Percentiles rank a stretch among this genome's conserved stretches.
Evolutionary conservation across 2,113 vertebrate species (phyloP).

Genomic region (Electrona antarctica): DNA sequence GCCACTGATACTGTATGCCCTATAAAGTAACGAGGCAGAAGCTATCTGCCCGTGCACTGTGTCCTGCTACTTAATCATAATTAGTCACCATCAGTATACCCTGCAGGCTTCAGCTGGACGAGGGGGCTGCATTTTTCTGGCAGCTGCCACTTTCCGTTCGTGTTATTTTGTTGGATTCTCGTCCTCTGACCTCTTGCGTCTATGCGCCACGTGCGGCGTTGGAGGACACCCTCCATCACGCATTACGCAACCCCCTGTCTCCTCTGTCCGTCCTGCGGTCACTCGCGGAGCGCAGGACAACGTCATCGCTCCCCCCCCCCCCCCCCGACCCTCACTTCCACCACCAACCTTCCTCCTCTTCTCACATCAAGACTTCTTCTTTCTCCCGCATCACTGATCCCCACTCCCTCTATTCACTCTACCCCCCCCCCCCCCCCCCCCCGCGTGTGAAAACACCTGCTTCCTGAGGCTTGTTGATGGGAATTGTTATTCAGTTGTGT

Average conservation of each 20-base stretch:
- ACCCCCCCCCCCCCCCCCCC: background rate
- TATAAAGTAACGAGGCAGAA: conserved; percentile 65
- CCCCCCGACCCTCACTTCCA: background rate
- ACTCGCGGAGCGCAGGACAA: background rate
- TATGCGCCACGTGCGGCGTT: conserved; percentile 52
- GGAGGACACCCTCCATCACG: conserved; percentile 57
- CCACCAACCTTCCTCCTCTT: background rate
- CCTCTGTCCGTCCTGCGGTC: background rate
- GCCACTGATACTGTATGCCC: background rate
- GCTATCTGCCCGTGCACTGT: conserved; percentile 46
- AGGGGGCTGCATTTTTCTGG: conserved; percentile 64
- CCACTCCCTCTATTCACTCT: too few species aligned
- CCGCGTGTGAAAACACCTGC: conserved; percentile 60
- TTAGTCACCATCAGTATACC: conserved; percentile 5
- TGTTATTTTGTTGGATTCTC: conserved; percentile 68
- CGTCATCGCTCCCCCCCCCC: background rate
- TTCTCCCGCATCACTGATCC: conserved; percentile 28
- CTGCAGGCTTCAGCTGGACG: conserved; percentile 58
- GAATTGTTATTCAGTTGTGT: conserved; percentile 1
- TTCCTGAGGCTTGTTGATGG: conserved; percentile 33
- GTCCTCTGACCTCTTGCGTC: conserved; percentile 56
- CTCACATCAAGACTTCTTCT: background rate
- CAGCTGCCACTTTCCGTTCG: conserved; percentile 75
- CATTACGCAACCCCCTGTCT: conserved; percentile 61
- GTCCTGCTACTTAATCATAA: conserved; percentile 45